These are phyloP conservation scores for Electrona antarctica DNA, from an alignment of 2,113 vertebrate species.

Conservation along the genomic window DNA sequence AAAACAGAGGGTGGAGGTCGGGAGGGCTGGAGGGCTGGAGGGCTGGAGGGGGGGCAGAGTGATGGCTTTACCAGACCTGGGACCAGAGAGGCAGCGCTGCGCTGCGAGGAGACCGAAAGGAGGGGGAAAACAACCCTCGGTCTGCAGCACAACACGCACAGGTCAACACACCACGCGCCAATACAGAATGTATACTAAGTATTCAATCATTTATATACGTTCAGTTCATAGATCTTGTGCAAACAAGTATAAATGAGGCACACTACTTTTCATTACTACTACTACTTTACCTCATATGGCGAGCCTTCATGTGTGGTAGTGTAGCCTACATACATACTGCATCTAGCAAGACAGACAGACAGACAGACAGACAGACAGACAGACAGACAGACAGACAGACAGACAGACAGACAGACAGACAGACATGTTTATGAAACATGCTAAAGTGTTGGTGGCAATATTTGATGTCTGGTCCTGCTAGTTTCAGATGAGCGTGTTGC, in stretches of 20 bases:
- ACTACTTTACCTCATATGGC: too few relatives aligned
- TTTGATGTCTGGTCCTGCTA: too few relatives aligned
- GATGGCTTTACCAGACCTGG: constrained; percentile 75
- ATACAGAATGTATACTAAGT: neutral
- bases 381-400: neutral
- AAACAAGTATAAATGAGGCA: constrained; percentile 17
- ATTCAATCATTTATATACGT: neutral
- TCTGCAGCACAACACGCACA: too few relatives aligned
- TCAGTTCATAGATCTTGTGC: neutral
- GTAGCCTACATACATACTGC: neutral
- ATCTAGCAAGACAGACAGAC: neutral
- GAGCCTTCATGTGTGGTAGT: constrained; percentile 28
- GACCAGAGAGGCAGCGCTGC: constrained; percentile 44
- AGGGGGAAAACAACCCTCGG: constrained; percentile 37
- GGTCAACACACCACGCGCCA: too few relatives aligned
- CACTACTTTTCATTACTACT: too few relatives aligned
- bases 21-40: neutral
- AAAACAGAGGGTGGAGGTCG: constrained; percentile 30
- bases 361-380: neutral
- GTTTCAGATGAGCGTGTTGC: too few relatives aligned
- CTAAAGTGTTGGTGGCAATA: too few relatives aligned
- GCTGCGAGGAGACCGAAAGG: neutral
- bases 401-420: neutral
- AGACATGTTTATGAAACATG: too few relatives aligned
- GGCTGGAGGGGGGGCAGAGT: constrained; percentile 19